Evolutionary conservation across 1,140 invertebrate genomes (phyloP), one percentile per base, ranked within the genome.

Genomic region (Ephestia elutella): DNA sequence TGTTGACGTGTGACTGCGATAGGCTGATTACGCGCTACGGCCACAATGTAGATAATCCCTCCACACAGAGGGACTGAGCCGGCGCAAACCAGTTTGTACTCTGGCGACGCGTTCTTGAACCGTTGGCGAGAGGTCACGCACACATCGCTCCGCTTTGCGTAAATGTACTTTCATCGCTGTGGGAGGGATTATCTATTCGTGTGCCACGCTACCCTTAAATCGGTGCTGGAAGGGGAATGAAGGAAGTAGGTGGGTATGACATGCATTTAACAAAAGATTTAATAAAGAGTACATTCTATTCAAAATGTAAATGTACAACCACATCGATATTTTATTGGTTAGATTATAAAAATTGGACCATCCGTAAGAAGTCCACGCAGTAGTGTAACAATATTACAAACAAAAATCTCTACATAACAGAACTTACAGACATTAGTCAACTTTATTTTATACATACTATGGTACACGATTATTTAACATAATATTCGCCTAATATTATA

Each of bases 301-400:
- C 58, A 79, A 79, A 76, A 76, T 79, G 73, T 75, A 79, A 79
- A 79, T 79, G 75, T 84, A 87, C 85, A 87, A 87, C 85, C 85
- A 87, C 85, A 87, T 87, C 82, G 78, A 87, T 87, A 87, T 85
- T 87, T 86, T 87, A 86, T 87, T 87, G 82, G 83, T 87, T 86
- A 86, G 82, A 80, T 87, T 87, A 87, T 87, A 87, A 87, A 87
- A 87, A 87, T 87, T 87, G 85, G 85, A 86, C 82, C 85, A 82
- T 77, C 71, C 75, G 72, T 78, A 76, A 81, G 84, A 80, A 84
- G 81, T 87, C 83, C 85, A 78, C 72, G 71, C 74, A 75, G 80
- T 84, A 87, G 71, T 87, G 75, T 85, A 87, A 87, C 85, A 87
- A 86, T 87, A 84, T 85, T 87, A 84, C 82, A 86, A 86, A 87